Evolutionary conservation across 1,140 invertebrate genomes (phyloP).

Genomic region (Scaptomyza montana): DNA sequence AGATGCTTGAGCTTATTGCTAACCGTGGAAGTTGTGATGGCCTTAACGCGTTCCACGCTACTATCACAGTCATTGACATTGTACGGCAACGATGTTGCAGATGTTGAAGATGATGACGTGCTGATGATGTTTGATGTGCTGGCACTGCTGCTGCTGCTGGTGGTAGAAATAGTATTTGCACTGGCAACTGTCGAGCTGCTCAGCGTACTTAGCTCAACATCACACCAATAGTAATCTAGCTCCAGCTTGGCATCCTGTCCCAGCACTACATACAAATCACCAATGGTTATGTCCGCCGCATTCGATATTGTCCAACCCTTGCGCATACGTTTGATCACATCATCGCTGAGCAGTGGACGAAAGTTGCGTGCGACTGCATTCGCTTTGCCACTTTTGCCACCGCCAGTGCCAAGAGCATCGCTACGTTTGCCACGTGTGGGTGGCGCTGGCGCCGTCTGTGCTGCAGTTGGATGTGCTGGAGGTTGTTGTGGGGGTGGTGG

Average conservation of each 20-base stretch:
- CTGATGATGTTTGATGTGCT: neutral
- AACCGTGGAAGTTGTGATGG: constrained; percentile 65
- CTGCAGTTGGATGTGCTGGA: neutral
- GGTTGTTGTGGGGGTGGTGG: constrained; percentile 1
- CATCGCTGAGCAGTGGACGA: constrained; percentile 81
- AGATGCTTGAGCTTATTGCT: constrained; percentile 82
- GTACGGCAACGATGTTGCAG: constrained; percentile 60
- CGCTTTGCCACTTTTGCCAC: constrained; percentile 39
- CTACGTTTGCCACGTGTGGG: constrained; percentile 51
- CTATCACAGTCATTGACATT: constrained; percentile 79
- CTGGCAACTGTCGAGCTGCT: neutral
- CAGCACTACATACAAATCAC: constrained; percentile 95
- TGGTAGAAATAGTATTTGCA: neutral
- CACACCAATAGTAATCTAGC: constrained; percentile 92
- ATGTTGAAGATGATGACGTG: neutral
- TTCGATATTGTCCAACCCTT: constrained; percentile 91
- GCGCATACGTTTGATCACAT: constrained; percentile 86
- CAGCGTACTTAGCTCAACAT: constrained; percentile 37
- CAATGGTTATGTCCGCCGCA: constrained; percentile 91
- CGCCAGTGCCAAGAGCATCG: constrained; percentile 26
- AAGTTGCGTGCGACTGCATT: constrained; percentile 65
- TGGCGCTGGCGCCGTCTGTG: neutral
- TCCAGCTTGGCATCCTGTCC: constrained; percentile 91
- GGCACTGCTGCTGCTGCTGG: neutral
- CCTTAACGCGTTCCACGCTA: constrained; percentile 71